Evolutionary conservation across 2,113 vertebrate genomes (phyloP).

Genomic region (Tiliqua scincoides): DNA sequence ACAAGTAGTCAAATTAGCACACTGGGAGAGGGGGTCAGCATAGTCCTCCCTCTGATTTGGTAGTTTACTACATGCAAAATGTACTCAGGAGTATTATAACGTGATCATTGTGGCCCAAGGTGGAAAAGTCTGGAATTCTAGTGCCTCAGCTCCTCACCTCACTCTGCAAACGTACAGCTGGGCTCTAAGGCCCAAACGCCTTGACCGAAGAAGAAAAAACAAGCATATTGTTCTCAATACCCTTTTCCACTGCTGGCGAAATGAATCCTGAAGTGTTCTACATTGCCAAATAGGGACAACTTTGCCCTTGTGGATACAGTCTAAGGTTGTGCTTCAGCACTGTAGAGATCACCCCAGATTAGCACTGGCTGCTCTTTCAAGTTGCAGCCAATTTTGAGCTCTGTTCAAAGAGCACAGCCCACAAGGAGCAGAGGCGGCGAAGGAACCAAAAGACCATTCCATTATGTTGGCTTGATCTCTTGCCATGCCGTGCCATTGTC

Average conservation of each 20-base stretch:
- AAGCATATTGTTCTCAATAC: background rate
- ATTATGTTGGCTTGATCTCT: constrained; percentile 46
- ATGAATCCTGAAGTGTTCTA: background rate
- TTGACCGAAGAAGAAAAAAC: background rate
- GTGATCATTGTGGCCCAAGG: no score
- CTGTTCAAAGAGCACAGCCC: constrained; percentile 42
- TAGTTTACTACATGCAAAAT: no score
- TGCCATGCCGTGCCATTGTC: constrained; percentile 53
- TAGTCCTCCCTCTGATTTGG: no score
- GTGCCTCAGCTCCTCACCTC: no score
- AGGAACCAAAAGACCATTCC: constrained; percentile 42
- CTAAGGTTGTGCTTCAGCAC: background rate
- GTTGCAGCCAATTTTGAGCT: constrained; percentile 49
- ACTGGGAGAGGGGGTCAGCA: no score
- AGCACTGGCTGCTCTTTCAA: constrained; percentile 42
- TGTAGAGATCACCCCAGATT: constrained; percentile 22
- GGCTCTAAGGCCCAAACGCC: background rate
- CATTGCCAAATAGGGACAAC: background rate
- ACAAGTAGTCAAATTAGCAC: no score
- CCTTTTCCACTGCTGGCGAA: background rate
- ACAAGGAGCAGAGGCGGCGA: constrained; percentile 9
- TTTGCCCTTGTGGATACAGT: background rate
- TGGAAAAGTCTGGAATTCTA: no score
- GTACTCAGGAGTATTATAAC: no score
- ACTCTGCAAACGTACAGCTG: no score